Percentiles rank a stretch among this genome's conserved stretches.
These are phyloP conservation scores for Cyanoliseus patagonus DNA, from an alignment of 2,113 vertebrate genomes.

Conservation along the genomic window DNA sequence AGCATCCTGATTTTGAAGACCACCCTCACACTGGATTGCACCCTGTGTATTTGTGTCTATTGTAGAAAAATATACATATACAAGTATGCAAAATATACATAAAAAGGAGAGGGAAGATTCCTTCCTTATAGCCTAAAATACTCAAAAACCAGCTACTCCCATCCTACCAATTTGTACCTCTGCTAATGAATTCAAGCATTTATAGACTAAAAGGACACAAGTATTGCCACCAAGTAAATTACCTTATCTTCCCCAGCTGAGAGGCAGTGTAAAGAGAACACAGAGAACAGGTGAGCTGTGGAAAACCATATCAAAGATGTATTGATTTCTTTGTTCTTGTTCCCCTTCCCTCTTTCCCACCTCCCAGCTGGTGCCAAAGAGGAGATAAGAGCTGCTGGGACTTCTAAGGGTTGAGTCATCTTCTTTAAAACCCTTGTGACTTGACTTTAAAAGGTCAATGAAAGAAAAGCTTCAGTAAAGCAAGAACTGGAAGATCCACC, in stretches of 20 bases:
- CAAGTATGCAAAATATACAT: too few relatives aligned
- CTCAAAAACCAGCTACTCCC: neutral
- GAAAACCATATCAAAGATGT: constrained; percentile 50
- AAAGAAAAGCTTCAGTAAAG: neutral
- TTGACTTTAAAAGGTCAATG: neutral
- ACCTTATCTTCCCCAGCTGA: constrained; percentile 48
- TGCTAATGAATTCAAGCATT: constrained; percentile 34
- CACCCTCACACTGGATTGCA: neutral
- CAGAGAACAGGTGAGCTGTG: constrained; percentile 44
- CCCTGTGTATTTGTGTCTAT: neutral
- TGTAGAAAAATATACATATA: neutral
- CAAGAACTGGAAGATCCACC: neutral
- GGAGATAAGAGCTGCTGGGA: constrained; percentile 45
- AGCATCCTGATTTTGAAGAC: neutral
- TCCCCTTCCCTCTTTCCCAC: neutral
- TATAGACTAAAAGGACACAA: constrained; percentile 20
- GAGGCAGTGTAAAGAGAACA: constrained; percentile 1
- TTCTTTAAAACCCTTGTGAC: constrained; percentile 20
- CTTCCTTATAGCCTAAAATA: neutral
- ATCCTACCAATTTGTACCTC: neutral
- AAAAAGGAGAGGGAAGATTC: neutral
- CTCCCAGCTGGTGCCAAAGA: constrained; percentile 47
- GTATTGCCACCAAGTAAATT: constrained; percentile 44
- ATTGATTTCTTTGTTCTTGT: constrained; percentile 40
- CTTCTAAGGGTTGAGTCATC: constrained; percentile 53